Evolutionary conservation across 1,140 invertebrate genomes (phyloP).

Genomic region (Rhysida immarginata): DNA sequence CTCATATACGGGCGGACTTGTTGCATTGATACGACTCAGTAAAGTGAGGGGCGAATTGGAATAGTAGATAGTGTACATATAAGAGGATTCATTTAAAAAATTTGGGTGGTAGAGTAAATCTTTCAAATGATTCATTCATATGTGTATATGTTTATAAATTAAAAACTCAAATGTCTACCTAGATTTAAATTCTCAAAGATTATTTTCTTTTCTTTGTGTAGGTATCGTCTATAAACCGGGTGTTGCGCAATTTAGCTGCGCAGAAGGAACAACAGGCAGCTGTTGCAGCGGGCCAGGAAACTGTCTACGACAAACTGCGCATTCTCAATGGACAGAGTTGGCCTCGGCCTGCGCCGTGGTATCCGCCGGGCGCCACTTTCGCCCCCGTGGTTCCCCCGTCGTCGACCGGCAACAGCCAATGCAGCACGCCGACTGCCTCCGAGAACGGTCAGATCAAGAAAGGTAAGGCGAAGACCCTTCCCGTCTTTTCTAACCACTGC

Average conservation of each 20-base stretch:
- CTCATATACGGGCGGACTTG: no score
- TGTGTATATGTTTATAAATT: no score
- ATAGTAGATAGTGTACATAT: no score
- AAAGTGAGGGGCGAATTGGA: no score
- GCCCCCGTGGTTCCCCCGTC: slow-evolving; percentile 1
- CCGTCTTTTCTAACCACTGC: no score
- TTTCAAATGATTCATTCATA: no score
- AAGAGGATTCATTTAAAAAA: no score
- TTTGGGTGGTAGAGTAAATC: no score
- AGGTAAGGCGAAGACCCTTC: slow-evolving; percentile 18
- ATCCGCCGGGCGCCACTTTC: slow-evolving; percentile 16
- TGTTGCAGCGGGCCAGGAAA: slow-evolving; percentile 27
- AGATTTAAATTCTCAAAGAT: no score
- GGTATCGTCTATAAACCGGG: slow-evolving; percentile 97
- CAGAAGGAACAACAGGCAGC: slow-evolving; percentile 51
- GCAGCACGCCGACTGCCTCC: neutral
- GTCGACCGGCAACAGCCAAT: neutral
- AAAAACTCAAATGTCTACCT: no score
- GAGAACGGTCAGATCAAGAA: slow-evolving; percentile 9
- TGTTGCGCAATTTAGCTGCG: slow-evolving; percentile 82
- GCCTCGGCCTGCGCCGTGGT: slow-evolving; percentile 43
- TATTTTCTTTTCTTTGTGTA: slow-evolving; percentile 27
- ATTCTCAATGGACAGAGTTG: slow-evolving; percentile 57
- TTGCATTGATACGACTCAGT: no score
- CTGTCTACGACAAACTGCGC: slow-evolving; percentile 69